phyloP scores from a whole-genome alignment of 2,797 vertebrate species.

The Crax fasciolata region DNA sequence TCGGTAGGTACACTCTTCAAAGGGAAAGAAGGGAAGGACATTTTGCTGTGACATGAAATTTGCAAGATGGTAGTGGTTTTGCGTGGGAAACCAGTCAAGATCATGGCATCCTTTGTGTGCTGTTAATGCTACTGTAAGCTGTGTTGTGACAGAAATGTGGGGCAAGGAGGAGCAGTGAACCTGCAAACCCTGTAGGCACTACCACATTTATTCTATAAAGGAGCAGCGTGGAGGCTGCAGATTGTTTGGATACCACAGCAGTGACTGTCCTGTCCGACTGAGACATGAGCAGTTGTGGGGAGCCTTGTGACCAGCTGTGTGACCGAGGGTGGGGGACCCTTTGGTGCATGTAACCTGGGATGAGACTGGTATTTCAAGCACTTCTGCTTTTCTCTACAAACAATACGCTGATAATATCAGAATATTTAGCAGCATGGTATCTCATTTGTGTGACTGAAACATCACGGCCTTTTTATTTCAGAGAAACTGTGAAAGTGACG shows the following conservation, averaged over 20 bases:
- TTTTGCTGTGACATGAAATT: neutral
- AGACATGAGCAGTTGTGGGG: fast-evolving
- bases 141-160: neutral
- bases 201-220: neutral
- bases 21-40: fast-evolving
- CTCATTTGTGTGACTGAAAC: neutral
- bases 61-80: neutral
- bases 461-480: slow-evolving; percentile 68
- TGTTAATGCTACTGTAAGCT: neutral
- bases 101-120: fast-evolving
- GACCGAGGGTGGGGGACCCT: neutral
- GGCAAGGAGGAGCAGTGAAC: neutral
- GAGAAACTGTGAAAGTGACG: slow-evolving; percentile 93
- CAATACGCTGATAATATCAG: neutral
- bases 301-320: neutral
- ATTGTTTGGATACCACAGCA: neutral
- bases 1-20: slow-evolving; percentile 79
- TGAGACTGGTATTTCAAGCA: neutral
- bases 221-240: neutral
- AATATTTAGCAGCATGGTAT: neutral
- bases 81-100: neutral
- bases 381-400: neutral
- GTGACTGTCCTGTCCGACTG: neutral
- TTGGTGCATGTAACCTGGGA: neutral
- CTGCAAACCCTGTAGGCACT: neutral